These are phyloP conservation scores for Microchrysa polita DNA, from an alignment of 2,888 invertebrate species.

Conservation along the genomic window DNA sequence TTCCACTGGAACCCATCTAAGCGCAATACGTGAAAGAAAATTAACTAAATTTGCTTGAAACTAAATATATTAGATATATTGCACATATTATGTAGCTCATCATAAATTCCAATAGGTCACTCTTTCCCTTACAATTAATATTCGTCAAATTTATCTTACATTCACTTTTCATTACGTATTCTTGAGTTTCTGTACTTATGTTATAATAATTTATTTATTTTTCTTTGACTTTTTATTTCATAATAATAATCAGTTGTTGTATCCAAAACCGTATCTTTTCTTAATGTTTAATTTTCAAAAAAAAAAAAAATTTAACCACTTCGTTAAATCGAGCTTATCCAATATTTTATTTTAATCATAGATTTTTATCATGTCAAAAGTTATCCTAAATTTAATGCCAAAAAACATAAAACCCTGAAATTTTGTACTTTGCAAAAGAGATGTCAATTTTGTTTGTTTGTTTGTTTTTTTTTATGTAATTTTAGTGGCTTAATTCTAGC, in stretches of 20 bases:
- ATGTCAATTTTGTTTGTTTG: conserved; percentile 27
- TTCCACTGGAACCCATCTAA: background rate
- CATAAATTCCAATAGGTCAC: conserved; percentile 30
- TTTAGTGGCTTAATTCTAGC: conserved; percentile 6
- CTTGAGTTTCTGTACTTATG: conserved; percentile 41
- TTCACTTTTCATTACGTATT: conserved; percentile 46
- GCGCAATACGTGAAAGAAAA: background rate
- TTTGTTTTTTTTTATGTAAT: conserved; percentile 9
- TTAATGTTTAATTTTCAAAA: conserved; percentile 39
- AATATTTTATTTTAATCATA: conserved; percentile 33
- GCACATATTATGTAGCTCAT: conserved; percentile 29
- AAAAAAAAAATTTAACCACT: conserved; percentile 35
- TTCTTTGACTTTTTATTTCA: no score
- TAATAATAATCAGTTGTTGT: conserved; percentile 11
- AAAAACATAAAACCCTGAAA: conserved; percentile 49
- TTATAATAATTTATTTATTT: background rate
- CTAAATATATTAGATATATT: conserved; percentile 44
- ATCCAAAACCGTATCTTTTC: conserved; percentile 33
- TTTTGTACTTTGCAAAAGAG: conserved; percentile 50
- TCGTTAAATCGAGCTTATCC: conserved; percentile 6
- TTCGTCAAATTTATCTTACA: conserved; percentile 29
- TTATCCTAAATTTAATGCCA: conserved; percentile 31
- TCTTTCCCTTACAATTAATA: conserved; percentile 8
- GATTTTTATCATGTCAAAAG: conserved; percentile 32
- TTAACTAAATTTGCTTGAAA: conserved; percentile 43